Percentiles rank a stretch among this genome's conserved stretches.
These are phyloP conservation scores for Lucilia sericata DNA, from an alignment of 1,140 invertebrate species.

Conservation along the genomic window DNA sequence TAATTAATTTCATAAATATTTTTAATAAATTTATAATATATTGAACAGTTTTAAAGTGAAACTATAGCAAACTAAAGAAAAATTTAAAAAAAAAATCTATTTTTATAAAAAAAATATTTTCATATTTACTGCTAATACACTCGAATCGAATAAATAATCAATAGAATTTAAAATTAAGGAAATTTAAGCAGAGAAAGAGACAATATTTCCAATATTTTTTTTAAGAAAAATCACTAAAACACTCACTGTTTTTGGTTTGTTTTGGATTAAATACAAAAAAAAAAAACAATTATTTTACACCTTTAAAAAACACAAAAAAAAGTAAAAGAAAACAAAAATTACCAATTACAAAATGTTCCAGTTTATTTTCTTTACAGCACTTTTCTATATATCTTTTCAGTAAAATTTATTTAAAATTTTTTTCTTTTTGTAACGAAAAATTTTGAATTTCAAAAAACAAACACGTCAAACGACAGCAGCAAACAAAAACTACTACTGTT, in stretches of 20 bases:
- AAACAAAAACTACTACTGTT: constrained; percentile 23
- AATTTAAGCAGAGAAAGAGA: neutral
- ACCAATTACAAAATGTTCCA: constrained; percentile 14
- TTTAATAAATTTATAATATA: too few relatives aligned
- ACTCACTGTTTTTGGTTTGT: neutral
- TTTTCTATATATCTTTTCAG: neutral
- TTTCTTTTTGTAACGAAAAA: neutral
- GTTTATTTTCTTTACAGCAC: neutral
- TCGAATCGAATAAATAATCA: neutral
- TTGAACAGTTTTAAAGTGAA: too few relatives aligned
- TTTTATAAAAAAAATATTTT: neutral
- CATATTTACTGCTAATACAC: neutral
- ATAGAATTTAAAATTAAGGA: neutral
- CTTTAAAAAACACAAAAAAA: neutral
- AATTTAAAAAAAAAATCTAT: neutral
- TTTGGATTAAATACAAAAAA: neutral
- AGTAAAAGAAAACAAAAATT: neutral
- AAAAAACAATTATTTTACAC: neutral
- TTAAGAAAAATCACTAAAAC: constrained; percentile 1
- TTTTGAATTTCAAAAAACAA: neutral
- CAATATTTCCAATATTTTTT: neutral
- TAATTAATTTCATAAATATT: too few relatives aligned
- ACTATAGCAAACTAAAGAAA: neutral
- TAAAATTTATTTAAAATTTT: neutral
- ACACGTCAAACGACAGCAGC: neutral